Evolutionary conservation across 2,888 invertebrate genomes (phyloP), one percentile per base, ranked within the genome.

Genomic region (Hydroisotoma schaefferi): DNA sequence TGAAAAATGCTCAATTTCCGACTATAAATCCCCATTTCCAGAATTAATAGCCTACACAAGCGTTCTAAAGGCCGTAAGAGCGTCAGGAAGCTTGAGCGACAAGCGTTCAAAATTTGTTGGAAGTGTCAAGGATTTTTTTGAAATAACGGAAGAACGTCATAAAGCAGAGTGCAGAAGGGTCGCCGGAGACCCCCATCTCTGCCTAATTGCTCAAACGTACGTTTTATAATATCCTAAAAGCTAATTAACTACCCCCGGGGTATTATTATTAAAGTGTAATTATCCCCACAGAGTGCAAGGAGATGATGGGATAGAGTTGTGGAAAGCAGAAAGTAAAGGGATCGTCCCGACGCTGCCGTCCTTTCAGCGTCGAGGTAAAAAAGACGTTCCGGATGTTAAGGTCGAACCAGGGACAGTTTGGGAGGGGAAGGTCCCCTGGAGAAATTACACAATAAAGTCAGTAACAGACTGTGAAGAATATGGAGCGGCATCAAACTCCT

Each of bases 141-240:
- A 59, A 6, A 62, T 71, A 12, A 55, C 69, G 2, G 71, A 71
- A 1, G 62, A 63, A 6, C 54, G 71, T 20, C 69, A 71, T 59
- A 67, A 64, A 55, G 58, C 67, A 23, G 71, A 71, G 59, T 38
- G 68, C 23, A 62, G 71, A 22, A n/a, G 66, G 2, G 61, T 68
- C 25, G 40, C 40, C 5, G 40, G 40, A 20, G 40, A 40, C 20
- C 40, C 40, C n/a, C 5, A 15, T 40, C 55, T 70, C 47, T 57
- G 59, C 43, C 26, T 53, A 23, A 66, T 70, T n/a, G 64, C 66
- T 22, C 43, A 66, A 47, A 59, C 53, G 70, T 70, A 59, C 58
- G 67, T 64, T 49, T n/a, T 18, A 26, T 26, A 40, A 44, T n/a
- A 40, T 4, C n/a, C n/a, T n/a, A n/a, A n/a, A n/a, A n/a, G n/a